Evolutionary conservation across 1,140 invertebrate species (phyloP), one percentile per base, ranked within the genome.

Genomic region (Dendroctonus valens): DNA sequence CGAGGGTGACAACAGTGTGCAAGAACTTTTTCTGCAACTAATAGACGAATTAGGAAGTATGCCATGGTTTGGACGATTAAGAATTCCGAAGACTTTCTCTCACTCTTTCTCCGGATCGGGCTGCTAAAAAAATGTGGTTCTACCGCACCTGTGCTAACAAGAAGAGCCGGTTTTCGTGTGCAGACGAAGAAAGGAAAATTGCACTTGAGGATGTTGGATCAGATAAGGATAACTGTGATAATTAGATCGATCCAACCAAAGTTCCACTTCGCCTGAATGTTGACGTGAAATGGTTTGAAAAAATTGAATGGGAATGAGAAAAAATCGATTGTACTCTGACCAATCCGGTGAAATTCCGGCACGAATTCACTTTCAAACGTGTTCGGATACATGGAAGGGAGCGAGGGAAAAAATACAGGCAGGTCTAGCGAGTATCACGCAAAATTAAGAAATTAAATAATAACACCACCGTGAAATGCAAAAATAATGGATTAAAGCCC

Each of bases 11-110:
- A 26, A 26, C 26, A 26, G 26, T 26, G 26, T 26, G 26, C 26
- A 26, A 26, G 26, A 1, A 26, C 3, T 26, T 26, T 26, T 26
- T 26, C 26, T 26, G 26, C 26, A 26, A 26, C 26, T 26, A n/a
- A 53, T n/a, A 37, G 41, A 39, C 38, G 46, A 60, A 14, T 14
- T 6, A 41, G n/a, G 38, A 63, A 54, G 61, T 63, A 39, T 63
- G 61, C 48, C 52, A 63, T 26, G 61, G 51, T 63, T 49, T 48
- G 14, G 61, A 63, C 11, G 41, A 58, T 44, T 12, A 41, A 39
- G 61, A 63, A 63, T 63, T 41, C 48, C 26, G 26, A 38, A 41
- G 48, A 63, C 61, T 63, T 63, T 63, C 61, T 63, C 61, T 52
- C 15, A 52, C 52, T 54, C 50, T 46, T 65, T 63, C 52, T 55